Evolutionary conservation across 2,888 invertebrate genomes (phyloP).

Genomic region (Noctua janthe): DNA sequence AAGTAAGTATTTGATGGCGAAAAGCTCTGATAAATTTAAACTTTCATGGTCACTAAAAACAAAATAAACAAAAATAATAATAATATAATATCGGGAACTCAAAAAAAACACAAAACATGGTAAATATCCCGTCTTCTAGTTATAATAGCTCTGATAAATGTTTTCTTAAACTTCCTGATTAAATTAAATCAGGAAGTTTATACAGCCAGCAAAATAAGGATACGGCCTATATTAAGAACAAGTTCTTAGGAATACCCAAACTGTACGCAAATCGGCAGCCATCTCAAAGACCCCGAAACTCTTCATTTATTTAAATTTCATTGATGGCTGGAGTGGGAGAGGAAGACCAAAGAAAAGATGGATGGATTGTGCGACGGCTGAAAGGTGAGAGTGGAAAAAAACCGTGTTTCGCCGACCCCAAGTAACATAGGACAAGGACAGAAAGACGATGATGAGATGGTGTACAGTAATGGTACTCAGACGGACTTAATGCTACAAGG

Average conservation of each 20-base stretch:
- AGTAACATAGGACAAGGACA: background rate
- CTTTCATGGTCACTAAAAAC: no score
- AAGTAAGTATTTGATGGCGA: background rate
- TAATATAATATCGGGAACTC: no score
- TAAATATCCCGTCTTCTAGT: no score
- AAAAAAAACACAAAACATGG: no score
- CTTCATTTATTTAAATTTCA: background rate
- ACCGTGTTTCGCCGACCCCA: background rate
- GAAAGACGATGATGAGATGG: no score
- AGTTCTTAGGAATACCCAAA: background rate
- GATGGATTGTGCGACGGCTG: background rate
- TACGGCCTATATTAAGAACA: background rate
- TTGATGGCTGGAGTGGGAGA: no score
- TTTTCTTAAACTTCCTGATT: background rate
- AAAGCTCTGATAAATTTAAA: background rate
- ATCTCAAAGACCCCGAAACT: background rate
- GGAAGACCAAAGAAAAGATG: background rate
- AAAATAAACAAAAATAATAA: no score
- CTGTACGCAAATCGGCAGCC: background rate
- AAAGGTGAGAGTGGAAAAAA: background rate
- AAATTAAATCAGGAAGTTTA: background rate
- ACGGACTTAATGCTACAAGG: background rate
- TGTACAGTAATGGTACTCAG: background rate
- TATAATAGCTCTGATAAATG: background rate
- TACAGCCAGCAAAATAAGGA: background rate